Evolutionary conservation across 1,140 invertebrate species (phyloP).

Genomic region (Maniola jurtina): DNA sequence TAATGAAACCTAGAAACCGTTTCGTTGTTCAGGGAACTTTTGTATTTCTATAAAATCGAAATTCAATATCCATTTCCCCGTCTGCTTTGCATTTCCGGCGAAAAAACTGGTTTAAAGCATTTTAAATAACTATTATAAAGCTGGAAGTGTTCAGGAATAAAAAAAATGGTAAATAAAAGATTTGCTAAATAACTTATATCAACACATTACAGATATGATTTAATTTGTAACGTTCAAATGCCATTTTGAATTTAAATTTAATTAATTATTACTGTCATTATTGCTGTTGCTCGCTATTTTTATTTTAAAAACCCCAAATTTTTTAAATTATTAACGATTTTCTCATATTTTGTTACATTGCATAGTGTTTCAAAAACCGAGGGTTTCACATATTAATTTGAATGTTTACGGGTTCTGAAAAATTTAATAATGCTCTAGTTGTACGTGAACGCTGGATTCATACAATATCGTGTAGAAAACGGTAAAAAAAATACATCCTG

Average conservation of each 20-base stretch:
- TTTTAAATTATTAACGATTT: too few species aligned
- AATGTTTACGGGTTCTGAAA: not conserved
- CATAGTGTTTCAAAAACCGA: too few species aligned
- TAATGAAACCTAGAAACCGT: not conserved
- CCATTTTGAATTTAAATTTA: too few species aligned
- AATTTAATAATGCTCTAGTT: not conserved
- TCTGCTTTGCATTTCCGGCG: not conserved
- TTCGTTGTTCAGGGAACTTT: not conserved
- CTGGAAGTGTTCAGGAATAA: not conserved
- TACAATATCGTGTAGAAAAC: not conserved
- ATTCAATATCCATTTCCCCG: not conserved
- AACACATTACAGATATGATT: too few species aligned
- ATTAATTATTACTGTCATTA: too few species aligned
- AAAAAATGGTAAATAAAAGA: too few species aligned
- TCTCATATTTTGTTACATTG: too few species aligned
- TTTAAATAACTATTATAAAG: not conserved
- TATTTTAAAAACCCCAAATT: too few species aligned
- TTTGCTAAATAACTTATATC: too few species aligned
- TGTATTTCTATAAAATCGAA: slow-evolving; percentile 1
- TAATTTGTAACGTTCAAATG: too few species aligned
- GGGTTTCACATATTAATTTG: too few species aligned
- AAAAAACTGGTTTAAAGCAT: not conserved
- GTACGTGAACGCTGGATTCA: not conserved
- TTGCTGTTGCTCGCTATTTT: too few species aligned
- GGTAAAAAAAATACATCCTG: slow-evolving; percentile 1